phyloP scores from a whole-genome alignment of 2,888 invertebrate species.

The Caenorhabditis zanzibari region DNA sequence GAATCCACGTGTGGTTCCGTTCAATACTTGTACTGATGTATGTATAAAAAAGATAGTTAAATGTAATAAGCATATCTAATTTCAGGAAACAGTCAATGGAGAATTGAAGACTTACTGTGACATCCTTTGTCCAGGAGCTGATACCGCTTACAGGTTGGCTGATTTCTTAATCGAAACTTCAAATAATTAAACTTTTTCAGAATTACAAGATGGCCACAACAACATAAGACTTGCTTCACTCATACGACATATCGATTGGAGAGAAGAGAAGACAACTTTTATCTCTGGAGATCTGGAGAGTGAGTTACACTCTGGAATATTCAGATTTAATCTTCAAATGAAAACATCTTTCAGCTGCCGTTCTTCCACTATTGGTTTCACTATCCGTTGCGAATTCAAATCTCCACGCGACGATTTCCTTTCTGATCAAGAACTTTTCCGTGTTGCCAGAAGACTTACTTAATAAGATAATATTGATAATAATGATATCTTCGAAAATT shows the following conservation, averaged over 20 bases:
- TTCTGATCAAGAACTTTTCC: slow-evolving; percentile 77
- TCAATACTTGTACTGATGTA: slow-evolving; percentile 79
- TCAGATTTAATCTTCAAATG: background rate
- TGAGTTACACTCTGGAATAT: slow-evolving; percentile 21
- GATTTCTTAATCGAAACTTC: slow-evolving; percentile 4
- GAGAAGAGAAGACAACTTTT: slow-evolving; percentile 76
- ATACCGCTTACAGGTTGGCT: slow-evolving; percentile 79
- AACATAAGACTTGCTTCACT: slow-evolving; percentile 76
- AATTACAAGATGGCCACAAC: slow-evolving; percentile 66
- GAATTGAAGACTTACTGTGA: slow-evolving; percentile 80
- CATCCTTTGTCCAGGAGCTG: slow-evolving; percentile 79
- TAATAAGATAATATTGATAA: slow-evolving; percentile 19
- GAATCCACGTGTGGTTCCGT: slow-evolving; percentile 71
- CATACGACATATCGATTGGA: slow-evolving; percentile 79
- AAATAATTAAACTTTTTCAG: slow-evolving; percentile 3
- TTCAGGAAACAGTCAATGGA: slow-evolving; percentile 79
- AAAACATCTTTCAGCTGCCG: slow-evolving; percentile 50
- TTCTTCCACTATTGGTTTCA: slow-evolving; percentile 70
- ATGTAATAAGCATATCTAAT: background rate
- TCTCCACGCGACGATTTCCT: slow-evolving; percentile 75
- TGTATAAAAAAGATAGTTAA: background rate
- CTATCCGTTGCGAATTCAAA: slow-evolving; percentile 80
- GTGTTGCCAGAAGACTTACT: slow-evolving; percentile 65
- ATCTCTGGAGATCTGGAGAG: slow-evolving; percentile 78
- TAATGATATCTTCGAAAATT: background rate